Conservation (phyloP, 1,140 invertebrate genomes). For the Antheraea pernyi region DNA sequence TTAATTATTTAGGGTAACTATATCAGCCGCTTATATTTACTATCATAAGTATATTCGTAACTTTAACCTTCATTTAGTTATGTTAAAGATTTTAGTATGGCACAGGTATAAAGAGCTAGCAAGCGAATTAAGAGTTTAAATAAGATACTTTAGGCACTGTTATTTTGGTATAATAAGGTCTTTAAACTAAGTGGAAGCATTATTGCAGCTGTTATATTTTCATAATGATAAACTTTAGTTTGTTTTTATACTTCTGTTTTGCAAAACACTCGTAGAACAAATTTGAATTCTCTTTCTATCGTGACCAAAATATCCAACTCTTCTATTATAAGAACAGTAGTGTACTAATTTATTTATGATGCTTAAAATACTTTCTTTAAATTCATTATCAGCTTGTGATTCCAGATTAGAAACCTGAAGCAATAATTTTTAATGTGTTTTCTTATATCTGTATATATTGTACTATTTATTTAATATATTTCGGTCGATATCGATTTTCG, state of each 20-base stretch:
- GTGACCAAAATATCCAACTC: no score
- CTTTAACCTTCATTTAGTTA: background rate
- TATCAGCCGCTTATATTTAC: conserved; percentile 28
- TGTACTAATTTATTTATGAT: background rate
- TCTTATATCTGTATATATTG: conserved; percentile 58
- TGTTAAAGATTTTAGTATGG: no score
- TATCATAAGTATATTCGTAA: conserved; percentile 14
- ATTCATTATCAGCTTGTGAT: background rate
- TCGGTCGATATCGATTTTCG: conserved; percentile 38
- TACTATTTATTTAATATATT: conserved; percentile 41
- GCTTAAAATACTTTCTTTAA: background rate
- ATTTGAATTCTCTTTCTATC: no score
- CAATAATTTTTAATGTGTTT: conserved; percentile 32
- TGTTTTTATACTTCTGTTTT: no score
- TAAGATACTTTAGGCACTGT: background rate
- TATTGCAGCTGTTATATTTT: no score
- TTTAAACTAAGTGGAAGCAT: no score
- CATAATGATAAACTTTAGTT: no score
- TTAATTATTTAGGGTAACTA: conserved; percentile 40
- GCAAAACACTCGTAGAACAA: no score
- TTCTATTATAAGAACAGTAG: background rate
- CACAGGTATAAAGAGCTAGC: background rate
- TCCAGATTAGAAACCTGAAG: background rate
- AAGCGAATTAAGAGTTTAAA: background rate
- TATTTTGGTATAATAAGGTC: background rate